A percentile compares a stretch with the other conserved stretches of the same genome.
These are phyloP conservation scores for Plectus sambesii DNA, from an alignment of 1,140 invertebrate genomes.

Conservation along the genomic window DNA sequence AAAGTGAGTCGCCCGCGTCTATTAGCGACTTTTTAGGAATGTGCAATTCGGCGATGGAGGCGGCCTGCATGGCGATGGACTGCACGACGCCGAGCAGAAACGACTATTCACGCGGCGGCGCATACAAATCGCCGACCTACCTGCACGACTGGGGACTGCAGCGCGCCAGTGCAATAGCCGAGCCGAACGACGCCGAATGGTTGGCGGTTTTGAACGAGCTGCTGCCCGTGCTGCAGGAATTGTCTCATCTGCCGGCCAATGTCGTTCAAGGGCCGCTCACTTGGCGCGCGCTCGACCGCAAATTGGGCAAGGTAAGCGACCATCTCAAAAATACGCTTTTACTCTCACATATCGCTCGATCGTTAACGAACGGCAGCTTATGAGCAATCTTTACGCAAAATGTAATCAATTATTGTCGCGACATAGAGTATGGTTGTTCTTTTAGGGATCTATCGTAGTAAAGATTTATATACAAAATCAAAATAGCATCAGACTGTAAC, in stretches of 20 bases:
- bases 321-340: too few relatives aligned
- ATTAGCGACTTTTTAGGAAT: too few relatives aligned
- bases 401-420: constrained; percentile 2
- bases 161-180: too few relatives aligned
- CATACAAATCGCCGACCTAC: too few relatives aligned
- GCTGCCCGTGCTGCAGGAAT: constrained; percentile 1
- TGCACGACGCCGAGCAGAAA: not conserved
- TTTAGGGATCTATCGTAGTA: too few relatives aligned
- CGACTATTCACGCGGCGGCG: too few relatives aligned
- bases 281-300: constrained; percentile 13
- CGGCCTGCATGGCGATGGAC: not conserved
- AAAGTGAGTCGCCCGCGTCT: too few relatives aligned
- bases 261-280: constrained; percentile 17
- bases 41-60: not conserved
- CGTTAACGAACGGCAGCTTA: not conserved
- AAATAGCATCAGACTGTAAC: too few relatives aligned
- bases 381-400: constrained; percentile 4
- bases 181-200: too few relatives aligned
- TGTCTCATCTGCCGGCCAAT: not conserved
- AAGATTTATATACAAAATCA: too few relatives aligned
- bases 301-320: too few relatives aligned
- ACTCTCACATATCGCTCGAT: not conserved
- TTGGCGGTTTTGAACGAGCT: not conserved
- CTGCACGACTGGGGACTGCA: too few relatives aligned
- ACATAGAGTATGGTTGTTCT: constrained; percentile 6